phyloP scores from a whole-genome alignment of 2,113 vertebrate genomes.

The Mirounga angustirostris region DNA sequence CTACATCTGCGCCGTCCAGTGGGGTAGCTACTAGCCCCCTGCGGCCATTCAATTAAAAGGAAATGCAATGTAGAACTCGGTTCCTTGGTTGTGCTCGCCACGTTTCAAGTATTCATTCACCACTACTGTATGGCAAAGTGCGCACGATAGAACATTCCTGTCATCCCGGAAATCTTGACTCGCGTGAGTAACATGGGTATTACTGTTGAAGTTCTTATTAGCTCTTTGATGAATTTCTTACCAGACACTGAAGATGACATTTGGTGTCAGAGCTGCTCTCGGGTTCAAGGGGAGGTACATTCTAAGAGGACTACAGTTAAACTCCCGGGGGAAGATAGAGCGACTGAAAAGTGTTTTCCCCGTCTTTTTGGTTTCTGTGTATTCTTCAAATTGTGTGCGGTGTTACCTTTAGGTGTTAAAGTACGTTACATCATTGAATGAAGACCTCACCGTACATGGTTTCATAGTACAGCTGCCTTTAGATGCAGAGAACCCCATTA shows the following conservation, averaged over 20 bases:
- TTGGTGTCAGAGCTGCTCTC: background rate
- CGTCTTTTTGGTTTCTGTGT: background rate
- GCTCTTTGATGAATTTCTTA: constrained; percentile 21
- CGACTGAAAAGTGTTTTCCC: background rate
- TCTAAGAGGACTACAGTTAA: background rate
- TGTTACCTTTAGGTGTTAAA: constrained; percentile 91
- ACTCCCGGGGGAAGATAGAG: background rate
- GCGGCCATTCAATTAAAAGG: constrained; percentile 13
- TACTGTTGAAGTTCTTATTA: background rate
- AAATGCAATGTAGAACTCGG: constrained; percentile 4
- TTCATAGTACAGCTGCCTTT: constrained; percentile 97
- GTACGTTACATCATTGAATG: constrained; percentile 92
- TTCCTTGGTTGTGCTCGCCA: background rate
- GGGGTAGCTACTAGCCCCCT: background rate
- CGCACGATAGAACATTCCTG: background rate
- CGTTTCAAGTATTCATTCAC: background rate
- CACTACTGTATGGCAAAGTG: background rate
- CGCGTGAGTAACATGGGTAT: background rate
- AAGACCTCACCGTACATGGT: constrained; percentile 94
- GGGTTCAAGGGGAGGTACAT: background rate
- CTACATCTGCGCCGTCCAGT: accelerated
- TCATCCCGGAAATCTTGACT: background rate
- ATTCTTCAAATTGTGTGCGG: background rate
- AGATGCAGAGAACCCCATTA: constrained; percentile 94
- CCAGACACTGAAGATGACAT: background rate